Conservation (phyloP, 1,140 invertebrate species). For the Chymomyza costata region DNA sequence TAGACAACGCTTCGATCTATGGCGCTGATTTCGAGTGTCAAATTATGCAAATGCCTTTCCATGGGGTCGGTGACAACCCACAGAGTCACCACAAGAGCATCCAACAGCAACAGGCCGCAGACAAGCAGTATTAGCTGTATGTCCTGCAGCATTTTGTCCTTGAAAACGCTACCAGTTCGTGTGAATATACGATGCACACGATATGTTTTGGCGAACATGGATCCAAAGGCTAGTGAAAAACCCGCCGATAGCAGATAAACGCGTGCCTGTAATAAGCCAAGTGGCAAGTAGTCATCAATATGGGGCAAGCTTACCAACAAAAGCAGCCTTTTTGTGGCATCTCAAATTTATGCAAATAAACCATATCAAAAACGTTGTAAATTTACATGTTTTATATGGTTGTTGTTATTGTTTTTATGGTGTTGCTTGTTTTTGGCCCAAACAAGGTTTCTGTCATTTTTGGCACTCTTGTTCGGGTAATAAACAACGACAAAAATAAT, state of each 20-base stretch:
- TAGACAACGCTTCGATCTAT: slow-evolving; percentile 88
- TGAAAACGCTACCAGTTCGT: slow-evolving; percentile 78
- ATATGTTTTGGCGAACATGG: slow-evolving; percentile 94
- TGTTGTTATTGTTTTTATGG: slow-evolving; percentile 25
- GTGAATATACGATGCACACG: slow-evolving; percentile 91
- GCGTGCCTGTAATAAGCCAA: slow-evolving; percentile 80
- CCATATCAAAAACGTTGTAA: slow-evolving; percentile 63
- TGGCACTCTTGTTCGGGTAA: no score
- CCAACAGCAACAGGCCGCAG: slow-evolving; percentile 85
- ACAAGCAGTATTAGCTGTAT: slow-evolving; percentile 88
- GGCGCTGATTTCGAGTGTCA: slow-evolving; percentile 86
- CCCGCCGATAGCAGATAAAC: slow-evolving; percentile 91
- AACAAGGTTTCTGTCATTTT: no score
- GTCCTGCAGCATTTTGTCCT: slow-evolving; percentile 86
- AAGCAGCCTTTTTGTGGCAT: slow-evolving; percentile 11
- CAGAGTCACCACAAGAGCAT: slow-evolving; percentile 85
- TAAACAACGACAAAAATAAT: slow-evolving; percentile 17
- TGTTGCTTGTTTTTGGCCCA: background rate
- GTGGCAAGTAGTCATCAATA: slow-evolving; percentile 55
- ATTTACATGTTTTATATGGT: slow-evolving; percentile 50
- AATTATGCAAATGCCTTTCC: slow-evolving; percentile 87
- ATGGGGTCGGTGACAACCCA: slow-evolving; percentile 91
- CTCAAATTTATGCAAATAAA: slow-evolving; percentile 67
- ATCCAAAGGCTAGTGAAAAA: slow-evolving; percentile 91
- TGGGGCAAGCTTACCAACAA: slow-evolving; percentile 18